Conservation (phyloP, 2,888 invertebrate species). For the Eupithecia abbreviata region DNA sequence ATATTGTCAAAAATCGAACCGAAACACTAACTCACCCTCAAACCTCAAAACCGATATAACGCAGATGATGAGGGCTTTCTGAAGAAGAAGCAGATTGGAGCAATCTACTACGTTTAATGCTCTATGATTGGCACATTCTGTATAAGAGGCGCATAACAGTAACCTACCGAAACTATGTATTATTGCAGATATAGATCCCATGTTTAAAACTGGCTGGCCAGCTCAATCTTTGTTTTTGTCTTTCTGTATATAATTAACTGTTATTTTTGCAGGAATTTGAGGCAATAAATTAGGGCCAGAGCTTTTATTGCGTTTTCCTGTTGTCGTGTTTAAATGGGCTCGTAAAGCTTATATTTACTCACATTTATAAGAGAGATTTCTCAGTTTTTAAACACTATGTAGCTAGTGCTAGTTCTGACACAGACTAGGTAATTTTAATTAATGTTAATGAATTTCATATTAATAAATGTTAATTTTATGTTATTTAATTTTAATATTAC, state of each 20-base stretch:
- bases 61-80: neutral
- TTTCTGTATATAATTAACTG: neutral
- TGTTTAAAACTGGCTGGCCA: neutral
- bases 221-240: neutral
- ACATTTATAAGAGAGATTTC: neutral
- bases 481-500: no score
- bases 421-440: neutral
- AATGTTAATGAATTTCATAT: no score
- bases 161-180: neutral
- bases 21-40: no score
- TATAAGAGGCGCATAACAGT: neutral
- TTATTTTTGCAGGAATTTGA: slow-evolving; percentile 1
- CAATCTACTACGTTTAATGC: no score
- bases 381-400: neutral
- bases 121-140: neutral
- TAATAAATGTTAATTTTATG: no score
- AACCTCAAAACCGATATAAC: neutral
- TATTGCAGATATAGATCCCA: neutral
- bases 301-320: slow-evolving; percentile 8
- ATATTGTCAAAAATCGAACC: neutral
- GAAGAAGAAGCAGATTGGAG: no score
- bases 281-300: neutral
- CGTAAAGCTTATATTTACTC: neutral
- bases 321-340: neutral
- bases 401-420: neutral